Conservation (phyloP, 2,113 vertebrate genomes). For the Corythornis madagascariensis region DNA sequence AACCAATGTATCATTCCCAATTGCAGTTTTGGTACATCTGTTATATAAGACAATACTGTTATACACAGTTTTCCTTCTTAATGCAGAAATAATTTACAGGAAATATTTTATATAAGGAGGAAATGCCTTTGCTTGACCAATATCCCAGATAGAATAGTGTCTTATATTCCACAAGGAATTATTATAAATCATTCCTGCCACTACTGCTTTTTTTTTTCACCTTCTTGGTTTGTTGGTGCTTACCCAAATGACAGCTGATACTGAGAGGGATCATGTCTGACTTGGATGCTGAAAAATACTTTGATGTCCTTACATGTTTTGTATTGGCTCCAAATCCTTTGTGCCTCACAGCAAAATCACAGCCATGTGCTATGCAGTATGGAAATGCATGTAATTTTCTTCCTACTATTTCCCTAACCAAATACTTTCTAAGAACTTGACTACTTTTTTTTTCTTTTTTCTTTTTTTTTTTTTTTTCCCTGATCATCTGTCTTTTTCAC, state of each 20-base stretch:
- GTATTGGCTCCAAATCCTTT: neutral
- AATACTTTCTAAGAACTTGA: neutral
- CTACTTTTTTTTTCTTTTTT: too few species aligned
- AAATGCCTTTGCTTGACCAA: neutral
- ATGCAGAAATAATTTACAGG: neutral
- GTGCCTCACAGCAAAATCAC: conserved; percentile 10
- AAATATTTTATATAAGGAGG: neutral
- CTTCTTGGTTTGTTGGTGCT: neutral
- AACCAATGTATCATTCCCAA: neutral
- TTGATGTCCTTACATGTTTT: neutral
- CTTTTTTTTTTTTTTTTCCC: too few species aligned
- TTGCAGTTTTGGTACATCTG: neutral
- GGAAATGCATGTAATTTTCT: neutral
- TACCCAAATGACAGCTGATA: neutral
- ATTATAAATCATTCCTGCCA: neutral
- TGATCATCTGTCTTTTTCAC: neutral
- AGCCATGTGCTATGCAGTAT: neutral
- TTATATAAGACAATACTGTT: neutral
- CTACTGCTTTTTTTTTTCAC: neutral
- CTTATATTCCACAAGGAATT: neutral
- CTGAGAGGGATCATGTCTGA: neutral
- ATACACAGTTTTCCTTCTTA: neutral
- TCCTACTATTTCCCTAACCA: neutral
- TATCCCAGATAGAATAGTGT: neutral
- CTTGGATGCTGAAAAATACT: conserved; percentile 5